A percentile compares a stretch with the other conserved stretches of the same genome.
phyloP scores from a whole-genome alignment of 2,113 vertebrate species.

The Xiphophorus hellerii region DNA sequence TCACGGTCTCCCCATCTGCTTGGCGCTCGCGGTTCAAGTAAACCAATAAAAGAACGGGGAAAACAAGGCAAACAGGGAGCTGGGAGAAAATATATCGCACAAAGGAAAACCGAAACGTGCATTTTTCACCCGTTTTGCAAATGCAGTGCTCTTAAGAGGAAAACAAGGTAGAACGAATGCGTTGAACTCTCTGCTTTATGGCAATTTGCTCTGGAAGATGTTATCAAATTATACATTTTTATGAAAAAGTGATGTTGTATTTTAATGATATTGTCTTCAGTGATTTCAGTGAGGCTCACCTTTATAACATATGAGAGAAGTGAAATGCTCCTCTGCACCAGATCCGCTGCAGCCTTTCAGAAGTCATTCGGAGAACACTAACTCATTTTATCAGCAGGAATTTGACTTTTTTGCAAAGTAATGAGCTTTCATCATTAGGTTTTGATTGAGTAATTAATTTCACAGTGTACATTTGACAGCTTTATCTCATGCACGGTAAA shows the following conservation, averaged over 20 bases:
- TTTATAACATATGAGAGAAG: not conserved
- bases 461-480: conserved; percentile 62
- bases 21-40: conserved; percentile 63
- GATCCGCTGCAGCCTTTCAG: conserved; percentile 5
- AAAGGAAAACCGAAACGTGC: not conserved
- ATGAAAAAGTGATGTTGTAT: not conserved
- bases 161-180: not conserved
- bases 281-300: not conserved
- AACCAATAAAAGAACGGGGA: conserved; percentile 55
- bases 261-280: not conserved
- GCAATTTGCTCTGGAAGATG: not conserved
- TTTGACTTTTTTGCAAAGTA: conserved; percentile 59
- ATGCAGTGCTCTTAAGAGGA: too few relatives aligned
- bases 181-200: not conserved
- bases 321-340: conserved; percentile 1
- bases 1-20: conserved; percentile 76
- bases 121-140: not conserved
- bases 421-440: conserved; percentile 66
- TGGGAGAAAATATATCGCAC: not conserved
- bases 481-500: conserved; percentile 70
- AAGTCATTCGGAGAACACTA: conserved; percentile 22
- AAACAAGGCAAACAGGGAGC: not conserved
- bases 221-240: not conserved
- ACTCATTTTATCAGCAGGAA: conserved; percentile 50
- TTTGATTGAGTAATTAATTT: conserved; percentile 72